Evolutionary conservation across 2,888 invertebrate species (phyloP), one percentile per base, ranked within the genome.

Genomic region (Stenotaenia linearis): DNA sequence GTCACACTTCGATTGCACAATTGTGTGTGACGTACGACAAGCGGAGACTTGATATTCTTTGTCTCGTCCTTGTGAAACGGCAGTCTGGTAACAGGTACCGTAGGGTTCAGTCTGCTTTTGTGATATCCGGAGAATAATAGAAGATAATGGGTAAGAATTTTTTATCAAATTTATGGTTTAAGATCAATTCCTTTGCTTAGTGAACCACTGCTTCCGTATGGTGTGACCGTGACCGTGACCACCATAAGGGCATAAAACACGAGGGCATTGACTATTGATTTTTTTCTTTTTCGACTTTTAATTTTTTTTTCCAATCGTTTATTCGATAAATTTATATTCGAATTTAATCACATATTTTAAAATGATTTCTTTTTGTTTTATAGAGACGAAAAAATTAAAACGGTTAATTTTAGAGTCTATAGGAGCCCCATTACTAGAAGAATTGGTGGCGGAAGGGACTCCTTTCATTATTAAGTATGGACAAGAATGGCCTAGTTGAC

Each of bases 401-500:
- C 79, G 79, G 79, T 75, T 75, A 79, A 74, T 75, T 37, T 37
- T 75, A n/a, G 75, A 79, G 40, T 18, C 28, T 18, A 78, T 77
- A 78, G 50, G 45, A 23, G 77, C 45, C 28, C 61, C 37, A 7
- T 21, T 35, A 28, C n/a, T 75, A 25, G 80, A 80, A 30, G 45
- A 37, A 74, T 61, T 61, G 37, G 76, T 61, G 25, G 79, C 25
- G 32, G 79, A 75, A n/a, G 77, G 80, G 75, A 61, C 61, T 32
- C 69, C 75, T 78, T 77, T 80, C 69, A 79, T 83, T 86, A 94
- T 93, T 86, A 92, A 94, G 84, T 95, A 94, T 94, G 95, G 94
- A 88, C 91, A 92, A 89, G 95, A 95, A 89, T 96, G 95, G 96
- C 96, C 96, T 90, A 95, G 95, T 95, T 96, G 96, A 96, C 95